phyloP scores from a whole-genome alignment of 1,140 invertebrate species.

The Druon quercuslanigerum region DNA sequence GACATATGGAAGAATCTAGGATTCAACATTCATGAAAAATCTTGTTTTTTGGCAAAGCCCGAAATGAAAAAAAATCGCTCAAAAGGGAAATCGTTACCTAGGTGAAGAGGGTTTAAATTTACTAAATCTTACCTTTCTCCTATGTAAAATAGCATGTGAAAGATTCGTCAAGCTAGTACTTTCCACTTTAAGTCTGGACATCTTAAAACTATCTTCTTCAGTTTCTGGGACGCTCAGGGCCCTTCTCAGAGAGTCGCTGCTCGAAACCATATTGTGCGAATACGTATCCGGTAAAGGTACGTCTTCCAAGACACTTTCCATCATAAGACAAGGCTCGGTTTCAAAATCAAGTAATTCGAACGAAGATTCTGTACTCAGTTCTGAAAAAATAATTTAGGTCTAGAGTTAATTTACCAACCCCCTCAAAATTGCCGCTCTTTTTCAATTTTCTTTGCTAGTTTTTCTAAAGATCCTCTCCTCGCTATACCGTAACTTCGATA shows the following conservation, averaged over 20 bases:
- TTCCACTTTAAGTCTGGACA: slow-evolving; percentile 61
- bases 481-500: too few relatives aligned
- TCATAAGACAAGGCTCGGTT: slow-evolving; percentile 87
- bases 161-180: slow-evolving; percentile 71
- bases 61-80: too few relatives aligned
- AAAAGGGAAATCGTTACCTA: too few relatives aligned
- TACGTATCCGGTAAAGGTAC: slow-evolving; percentile 80
- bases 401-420: background rate
- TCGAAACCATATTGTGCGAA: slow-evolving; percentile 82
- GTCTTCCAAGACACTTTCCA: slow-evolving; percentile 83
- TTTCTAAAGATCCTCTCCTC: too few relatives aligned
- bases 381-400: slow-evolving; percentile 46
- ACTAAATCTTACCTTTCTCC: slow-evolving; percentile 57
- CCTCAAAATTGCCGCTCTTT: too few relatives aligned
- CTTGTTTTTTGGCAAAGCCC: too few relatives aligned
- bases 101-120: too few relatives aligned
- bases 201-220: slow-evolving; percentile 59
- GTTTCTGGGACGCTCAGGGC: slow-evolving; percentile 69
- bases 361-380: slow-evolving; percentile 75
- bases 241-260: slow-evolving; percentile 72
- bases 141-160: slow-evolving; percentile 70
- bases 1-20: too few relatives aligned
- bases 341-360: slow-evolving; percentile 85
- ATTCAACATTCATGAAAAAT: too few relatives aligned
- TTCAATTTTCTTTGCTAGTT: too few relatives aligned